These are phyloP conservation scores for Tiliqua scincoides DNA, from an alignment of 2,113 vertebrate species.

Conservation along the genomic window DNA sequence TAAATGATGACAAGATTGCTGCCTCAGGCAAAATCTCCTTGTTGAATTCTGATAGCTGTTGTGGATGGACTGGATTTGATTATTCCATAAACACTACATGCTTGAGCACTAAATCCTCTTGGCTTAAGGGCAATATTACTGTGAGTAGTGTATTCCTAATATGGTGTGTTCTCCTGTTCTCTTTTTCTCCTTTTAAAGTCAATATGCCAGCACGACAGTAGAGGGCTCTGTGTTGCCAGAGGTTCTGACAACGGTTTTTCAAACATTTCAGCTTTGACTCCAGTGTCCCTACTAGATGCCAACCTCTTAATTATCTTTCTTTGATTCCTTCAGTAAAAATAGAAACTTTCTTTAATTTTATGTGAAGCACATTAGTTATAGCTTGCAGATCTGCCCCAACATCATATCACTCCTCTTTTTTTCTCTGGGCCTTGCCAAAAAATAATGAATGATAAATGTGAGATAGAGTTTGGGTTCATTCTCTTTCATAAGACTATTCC, in stretches of 20 bases:
- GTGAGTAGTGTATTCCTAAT: slow-evolving; percentile 60
- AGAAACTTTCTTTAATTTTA: neutral
- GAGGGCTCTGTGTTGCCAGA: slow-evolving; percentile 57
- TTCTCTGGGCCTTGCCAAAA: neutral
- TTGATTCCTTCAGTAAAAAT: neutral
- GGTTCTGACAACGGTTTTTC: neutral
- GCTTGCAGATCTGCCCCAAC: neutral
- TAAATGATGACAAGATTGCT: neutral
- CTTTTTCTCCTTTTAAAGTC: neutral
- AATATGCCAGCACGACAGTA: slow-evolving; percentile 35
- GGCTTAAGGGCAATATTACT: slow-evolving; percentile 50
- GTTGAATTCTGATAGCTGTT: neutral
- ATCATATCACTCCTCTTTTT: neutral
- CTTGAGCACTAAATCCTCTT: neutral
- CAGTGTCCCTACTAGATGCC: neutral
- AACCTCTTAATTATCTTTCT: neutral
- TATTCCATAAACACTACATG: slow-evolving; percentile 30
- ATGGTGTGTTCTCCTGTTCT: slow-evolving; percentile 16
- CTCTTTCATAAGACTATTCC: neutral
- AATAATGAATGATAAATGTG: neutral
- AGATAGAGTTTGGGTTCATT: neutral
- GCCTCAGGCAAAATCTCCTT: neutral
- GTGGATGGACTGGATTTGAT: neutral
- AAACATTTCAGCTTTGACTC: neutral
- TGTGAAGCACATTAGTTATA: neutral